These are phyloP conservation scores for Mesochorus sp. DNA, from an alignment of 2,888 invertebrate species.

Conservation along the genomic window DNA sequence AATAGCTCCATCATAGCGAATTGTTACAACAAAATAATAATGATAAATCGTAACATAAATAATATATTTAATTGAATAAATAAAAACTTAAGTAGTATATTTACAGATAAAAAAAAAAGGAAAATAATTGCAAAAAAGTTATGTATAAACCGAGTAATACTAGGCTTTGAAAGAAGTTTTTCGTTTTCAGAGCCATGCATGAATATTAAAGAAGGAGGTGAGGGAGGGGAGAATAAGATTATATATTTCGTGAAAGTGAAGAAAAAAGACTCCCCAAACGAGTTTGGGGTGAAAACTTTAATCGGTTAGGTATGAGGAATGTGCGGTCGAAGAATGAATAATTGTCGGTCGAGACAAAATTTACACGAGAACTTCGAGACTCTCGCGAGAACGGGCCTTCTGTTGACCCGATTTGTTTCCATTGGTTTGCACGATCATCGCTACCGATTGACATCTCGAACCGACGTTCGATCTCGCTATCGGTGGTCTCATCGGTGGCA, in stretches of 20 bases:
- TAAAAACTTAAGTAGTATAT: slow-evolving; percentile 66
- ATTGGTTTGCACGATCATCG: slow-evolving; percentile 79
- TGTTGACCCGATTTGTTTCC: slow-evolving; percentile 72
- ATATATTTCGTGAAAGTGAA: too few species aligned
- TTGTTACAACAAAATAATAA: neutral
- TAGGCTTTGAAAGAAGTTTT: too few species aligned
- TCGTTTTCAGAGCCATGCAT: slow-evolving; percentile 44
- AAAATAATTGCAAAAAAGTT: neutral
- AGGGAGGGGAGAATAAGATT: neutral
- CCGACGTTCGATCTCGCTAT: slow-evolving; percentile 57
- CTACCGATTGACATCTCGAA: slow-evolving; percentile 75
- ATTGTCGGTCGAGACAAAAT: neutral
- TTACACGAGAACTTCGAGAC: slow-evolving; percentile 80
- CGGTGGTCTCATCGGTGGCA: slow-evolving; percentile 83
- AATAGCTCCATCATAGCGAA: slow-evolving; percentile 19
- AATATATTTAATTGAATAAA: slow-evolving; percentile 74
- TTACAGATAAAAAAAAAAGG: slow-evolving; percentile 60
- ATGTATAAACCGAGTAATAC: slow-evolving; percentile 4
- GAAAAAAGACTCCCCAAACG: too few species aligned
- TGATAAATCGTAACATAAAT: slow-evolving; percentile 67
- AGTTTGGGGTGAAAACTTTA: too few species aligned
- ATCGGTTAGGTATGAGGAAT: neutral
- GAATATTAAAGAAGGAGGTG: neutral
- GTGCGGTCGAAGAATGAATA: neutral
- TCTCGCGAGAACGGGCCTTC: slow-evolving; percentile 79